Percentiles rank a stretch among this genome's conserved stretches.
phyloP scores from a whole-genome alignment of 2,888 invertebrate species.

The Leucozona laternaria region DNA sequence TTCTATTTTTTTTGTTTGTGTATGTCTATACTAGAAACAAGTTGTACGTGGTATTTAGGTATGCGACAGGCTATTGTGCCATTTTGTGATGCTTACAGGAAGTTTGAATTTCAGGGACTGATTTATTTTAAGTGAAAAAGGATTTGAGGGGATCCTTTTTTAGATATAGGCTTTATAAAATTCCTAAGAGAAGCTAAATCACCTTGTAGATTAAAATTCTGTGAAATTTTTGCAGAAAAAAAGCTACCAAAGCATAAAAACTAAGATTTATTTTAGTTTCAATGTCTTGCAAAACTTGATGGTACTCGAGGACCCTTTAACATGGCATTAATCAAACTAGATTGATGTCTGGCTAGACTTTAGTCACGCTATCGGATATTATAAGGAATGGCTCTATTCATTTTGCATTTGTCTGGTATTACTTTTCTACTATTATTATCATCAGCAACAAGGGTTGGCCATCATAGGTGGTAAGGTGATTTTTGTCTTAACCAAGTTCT shows the following conservation, averaged over 20 bases:
- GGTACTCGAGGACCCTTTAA: not conserved
- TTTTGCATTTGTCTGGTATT: not conserved
- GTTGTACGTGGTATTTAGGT: slow-evolving; percentile 39
- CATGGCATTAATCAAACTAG: not conserved
- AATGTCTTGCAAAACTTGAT: not conserved
- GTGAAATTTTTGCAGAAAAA: not conserved
- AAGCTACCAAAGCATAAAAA: not conserved
- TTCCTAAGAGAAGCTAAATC: slow-evolving; percentile 5
- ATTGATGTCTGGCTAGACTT: not conserved
- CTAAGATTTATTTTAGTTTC: not conserved
- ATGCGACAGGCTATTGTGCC: slow-evolving; percentile 34
- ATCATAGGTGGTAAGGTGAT: too few species aligned
- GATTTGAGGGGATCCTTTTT: slow-evolving; percentile 30
- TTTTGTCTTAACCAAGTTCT: too few species aligned
- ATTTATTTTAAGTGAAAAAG: slow-evolving; percentile 35
- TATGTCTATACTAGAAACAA: not conserved
- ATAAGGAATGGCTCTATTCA: not conserved
- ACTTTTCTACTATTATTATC: not conserved
- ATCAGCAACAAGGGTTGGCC: not conserved
- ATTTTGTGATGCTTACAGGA: slow-evolving; percentile 35
- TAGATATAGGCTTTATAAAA: not conserved
- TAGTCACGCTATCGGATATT: slow-evolving; percentile 10
- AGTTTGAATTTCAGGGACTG: slow-evolving; percentile 30
- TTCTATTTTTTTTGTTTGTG: not conserved
- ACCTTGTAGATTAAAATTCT: not conserved